These are phyloP conservation scores for Phalera bucephala DNA, from an alignment of 2,888 invertebrate genomes.

Conservation along the genomic window DNA sequence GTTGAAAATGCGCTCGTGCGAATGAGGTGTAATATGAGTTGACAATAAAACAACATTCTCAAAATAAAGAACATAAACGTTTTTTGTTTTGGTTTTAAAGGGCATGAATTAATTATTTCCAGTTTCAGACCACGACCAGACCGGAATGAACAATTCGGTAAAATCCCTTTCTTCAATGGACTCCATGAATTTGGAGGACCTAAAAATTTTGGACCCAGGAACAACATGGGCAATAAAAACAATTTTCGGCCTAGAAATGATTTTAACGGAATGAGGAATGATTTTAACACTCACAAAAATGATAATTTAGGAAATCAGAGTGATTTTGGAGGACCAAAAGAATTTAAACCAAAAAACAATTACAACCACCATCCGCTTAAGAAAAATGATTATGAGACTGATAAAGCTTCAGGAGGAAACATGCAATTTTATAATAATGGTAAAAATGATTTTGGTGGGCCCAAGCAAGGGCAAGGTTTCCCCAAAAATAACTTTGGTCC, in stretches of 20 bases:
- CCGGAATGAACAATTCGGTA: constrained; percentile 85
- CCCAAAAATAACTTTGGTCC: constrained; percentile 68
- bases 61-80: too few relatives aligned
- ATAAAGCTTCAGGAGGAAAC: constrained; percentile 58
- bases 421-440: constrained; percentile 75
- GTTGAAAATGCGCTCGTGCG: too few relatives aligned
- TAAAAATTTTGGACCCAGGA: constrained; percentile 74
- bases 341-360: constrained; percentile 69
- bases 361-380: constrained; percentile 62
- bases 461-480: constrained; percentile 59
- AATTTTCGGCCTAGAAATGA: constrained; percentile 77
- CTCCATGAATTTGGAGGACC: constrained; percentile 76
- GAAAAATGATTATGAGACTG: constrained; percentile 65
- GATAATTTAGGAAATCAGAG: constrained; percentile 60
- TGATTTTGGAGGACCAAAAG: constrained; percentile 78
- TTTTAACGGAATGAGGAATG: constrained; percentile 74
- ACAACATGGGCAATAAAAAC: constrained; percentile 64
- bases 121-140: constrained; percentile 85
- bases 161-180: constrained; percentile 76
- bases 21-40: too few relatives aligned
- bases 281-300: constrained; percentile 62
- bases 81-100: neutral
- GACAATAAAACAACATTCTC: too few relatives aligned
- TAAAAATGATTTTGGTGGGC: constrained; percentile 76
- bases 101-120: constrained; percentile 24